A percentile compares a stretch with the other conserved stretches of the same genome.
phyloP scores from a whole-genome alignment of 2,113 vertebrate genomes.

The Ibidorhyncha struthersii region DNA sequence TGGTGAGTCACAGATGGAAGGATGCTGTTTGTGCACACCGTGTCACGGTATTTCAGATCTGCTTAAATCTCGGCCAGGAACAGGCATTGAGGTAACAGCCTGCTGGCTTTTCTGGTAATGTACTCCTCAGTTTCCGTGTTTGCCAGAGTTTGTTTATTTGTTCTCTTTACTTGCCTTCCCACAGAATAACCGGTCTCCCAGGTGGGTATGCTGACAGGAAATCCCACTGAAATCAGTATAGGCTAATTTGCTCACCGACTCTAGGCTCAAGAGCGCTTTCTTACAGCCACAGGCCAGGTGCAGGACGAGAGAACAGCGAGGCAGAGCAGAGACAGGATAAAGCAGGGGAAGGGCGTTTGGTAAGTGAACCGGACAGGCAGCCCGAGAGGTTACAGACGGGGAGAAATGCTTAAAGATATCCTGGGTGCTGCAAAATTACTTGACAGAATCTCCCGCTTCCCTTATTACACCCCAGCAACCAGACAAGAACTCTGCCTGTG shows the following conservation, averaged over 20 bases:
- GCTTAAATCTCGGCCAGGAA: background rate
- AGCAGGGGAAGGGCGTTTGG: background rate
- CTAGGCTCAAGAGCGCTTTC: background rate
- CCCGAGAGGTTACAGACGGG: background rate
- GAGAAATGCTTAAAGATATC: background rate
- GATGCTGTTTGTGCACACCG: background rate
- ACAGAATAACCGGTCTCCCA: background rate
- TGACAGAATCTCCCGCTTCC: background rate
- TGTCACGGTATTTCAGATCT: background rate
- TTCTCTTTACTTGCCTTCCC: background rate
- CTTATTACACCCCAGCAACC: background rate
- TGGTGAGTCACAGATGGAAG: background rate
- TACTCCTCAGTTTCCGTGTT: background rate
- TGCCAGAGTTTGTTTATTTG: no score
- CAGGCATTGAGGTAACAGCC: background rate
- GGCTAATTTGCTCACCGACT: fast-evolving
- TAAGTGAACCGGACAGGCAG: background rate
- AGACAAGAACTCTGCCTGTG: background rate
- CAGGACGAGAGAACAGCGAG: background rate
- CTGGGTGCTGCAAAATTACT: background rate
- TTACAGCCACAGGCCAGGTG: background rate
- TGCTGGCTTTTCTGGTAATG: background rate
- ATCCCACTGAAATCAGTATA: fast-evolving
- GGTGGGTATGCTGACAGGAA: background rate
- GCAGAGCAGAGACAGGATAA: background rate